Evolutionary conservation across 1,140 invertebrate species (phyloP).

Genomic region (Drosophila nebulosa): DNA sequence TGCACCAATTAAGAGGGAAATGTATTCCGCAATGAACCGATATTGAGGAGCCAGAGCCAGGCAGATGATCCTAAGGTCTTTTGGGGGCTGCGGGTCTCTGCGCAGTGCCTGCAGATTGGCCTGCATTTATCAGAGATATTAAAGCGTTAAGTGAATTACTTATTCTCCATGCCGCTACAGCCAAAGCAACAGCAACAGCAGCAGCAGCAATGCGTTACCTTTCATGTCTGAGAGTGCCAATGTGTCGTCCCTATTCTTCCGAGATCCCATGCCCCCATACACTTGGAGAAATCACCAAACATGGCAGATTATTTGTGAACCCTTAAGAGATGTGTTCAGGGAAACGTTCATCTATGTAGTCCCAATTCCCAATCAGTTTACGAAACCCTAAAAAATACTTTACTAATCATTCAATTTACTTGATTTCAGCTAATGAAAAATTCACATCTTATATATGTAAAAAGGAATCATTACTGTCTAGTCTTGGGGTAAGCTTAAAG

Average conservation of each 20-base stretch:
- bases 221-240: conserved; percentile 59
- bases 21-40: conserved; percentile 18
- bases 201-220: conserved; percentile 65
- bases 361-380: too few species aligned
- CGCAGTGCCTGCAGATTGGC: conserved; percentile 42
- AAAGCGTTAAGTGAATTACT: conserved; percentile 80
- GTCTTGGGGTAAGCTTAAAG: too few species aligned
- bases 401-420: too few species aligned
- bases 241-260: conserved; percentile 9
- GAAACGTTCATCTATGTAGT: too few species aligned
- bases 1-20: conserved; percentile 74
- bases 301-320: too few species aligned
- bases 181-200: background rate
- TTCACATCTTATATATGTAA: too few species aligned
- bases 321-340: too few species aligned
- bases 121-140: conserved; percentile 79
- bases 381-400: too few species aligned
- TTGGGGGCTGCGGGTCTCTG: too few species aligned
- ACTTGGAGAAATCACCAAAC: background rate
- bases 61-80: background rate
- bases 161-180: conserved; percentile 49
- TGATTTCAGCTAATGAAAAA: too few species aligned
- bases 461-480: too few species aligned
- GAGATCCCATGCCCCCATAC: background rate
- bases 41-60: background rate